Base-by-base conservation (phyloP, 2,113 vertebrate genomes). In the Verasper variegatus region DNA sequence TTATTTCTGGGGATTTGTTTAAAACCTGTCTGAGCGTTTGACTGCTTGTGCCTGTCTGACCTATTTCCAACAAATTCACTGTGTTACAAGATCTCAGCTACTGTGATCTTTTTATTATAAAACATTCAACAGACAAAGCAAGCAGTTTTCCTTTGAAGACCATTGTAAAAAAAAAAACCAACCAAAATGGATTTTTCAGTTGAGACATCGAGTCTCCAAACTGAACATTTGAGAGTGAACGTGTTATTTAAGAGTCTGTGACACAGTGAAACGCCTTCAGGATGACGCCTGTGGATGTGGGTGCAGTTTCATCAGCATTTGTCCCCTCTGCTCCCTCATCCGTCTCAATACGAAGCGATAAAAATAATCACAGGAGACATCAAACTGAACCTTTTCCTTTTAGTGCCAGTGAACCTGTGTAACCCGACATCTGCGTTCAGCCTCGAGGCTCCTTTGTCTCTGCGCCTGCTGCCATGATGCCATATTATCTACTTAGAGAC, bases 311-410 rank as follows among this genome's bases (percentile, higher is more conserved):
- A 20, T 57, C 52, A 82, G 67, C 37, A 59, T 68, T 37, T 23
- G 9, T 40, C 45, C 62, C 45, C 24, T 74, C 10, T 24, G 12
- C 45, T 17, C 21, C 68, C 61, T 45, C 37, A 67, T 71, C 76
- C 37, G 55, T 68, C 27, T 52, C 17, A 37, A 37, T 60, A 54
- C 57, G 20, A 18, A 52, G 54, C 15, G 3, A 59, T 59, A 70
- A 51, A 15, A 51, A 77, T 79, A 81, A 87, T 74, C 54, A 71
- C 58, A 71, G n/a, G 55, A 75, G 60, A 76, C 68, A 84, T 69
- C 13, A 20, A 69, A 58, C 18, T 66, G 17, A 78, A 59, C 37
- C 35, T 21, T 45, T 71, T 73, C 31, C 45, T 62, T 74, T 74
- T 77, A 61, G 26, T 51, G 81, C 47, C 47, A 1, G 2, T 76